These are phyloP conservation scores for Ellobium chinense DNA, from an alignment of 2,888 invertebrate species.

Conservation along the genomic window DNA sequence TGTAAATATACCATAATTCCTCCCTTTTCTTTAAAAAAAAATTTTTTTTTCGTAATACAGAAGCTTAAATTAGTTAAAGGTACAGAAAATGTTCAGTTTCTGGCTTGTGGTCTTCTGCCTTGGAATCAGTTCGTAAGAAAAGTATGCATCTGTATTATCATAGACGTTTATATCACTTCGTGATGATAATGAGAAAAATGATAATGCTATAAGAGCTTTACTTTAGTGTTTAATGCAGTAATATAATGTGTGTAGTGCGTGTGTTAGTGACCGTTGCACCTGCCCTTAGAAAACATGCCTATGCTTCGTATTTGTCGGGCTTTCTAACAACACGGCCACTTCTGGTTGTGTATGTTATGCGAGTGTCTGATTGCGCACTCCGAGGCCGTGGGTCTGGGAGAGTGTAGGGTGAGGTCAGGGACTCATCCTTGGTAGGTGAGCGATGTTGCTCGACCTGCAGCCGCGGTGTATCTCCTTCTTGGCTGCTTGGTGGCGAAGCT, in stretches of 20 bases:
- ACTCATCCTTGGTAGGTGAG: slow-evolving; percentile 14
- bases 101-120: not conserved
- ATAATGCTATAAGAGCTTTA: not conserved
- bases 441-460: slow-evolving; percentile 1
- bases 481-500: not conserved
- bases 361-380: not conserved
- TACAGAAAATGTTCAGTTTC: not conserved
- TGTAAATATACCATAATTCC: not conserved
- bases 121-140: not conserved
- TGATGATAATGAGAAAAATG: not conserved
- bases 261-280: not conserved
- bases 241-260: not conserved
- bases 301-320: not conserved
- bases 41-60: not conserved
- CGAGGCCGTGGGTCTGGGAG: not conserved
- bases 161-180: not conserved
- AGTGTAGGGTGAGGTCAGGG: not conserved
- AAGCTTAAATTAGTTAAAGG: too few relatives aligned
- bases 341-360: not conserved
- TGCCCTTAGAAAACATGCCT: not conserved
- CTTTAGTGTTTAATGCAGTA: not conserved
- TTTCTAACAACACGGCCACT: not conserved
- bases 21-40: not conserved
- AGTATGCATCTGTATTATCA: not conserved
- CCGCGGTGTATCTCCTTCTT: not conserved